These are phyloP conservation scores for Bellardia pandia DNA, from an alignment of 2,888 invertebrate genomes.

Conservation along the genomic window DNA sequence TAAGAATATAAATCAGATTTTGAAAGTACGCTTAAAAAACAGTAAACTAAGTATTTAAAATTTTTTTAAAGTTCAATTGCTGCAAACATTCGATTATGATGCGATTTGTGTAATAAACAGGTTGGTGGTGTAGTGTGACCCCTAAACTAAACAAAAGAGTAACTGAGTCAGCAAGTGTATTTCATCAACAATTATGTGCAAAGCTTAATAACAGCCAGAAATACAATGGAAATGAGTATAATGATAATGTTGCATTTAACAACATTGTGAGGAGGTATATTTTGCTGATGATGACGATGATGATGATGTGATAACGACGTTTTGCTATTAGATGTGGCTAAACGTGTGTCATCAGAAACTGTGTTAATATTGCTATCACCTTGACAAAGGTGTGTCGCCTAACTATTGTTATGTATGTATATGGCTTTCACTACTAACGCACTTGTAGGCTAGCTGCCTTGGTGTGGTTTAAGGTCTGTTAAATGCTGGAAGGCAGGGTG, in stretches of 20 bases:
- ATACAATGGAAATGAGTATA: slow-evolving; percentile 17
- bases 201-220: slow-evolving; percentile 19
- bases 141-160: too few relatives aligned
- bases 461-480: not conserved
- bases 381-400: slow-evolving; percentile 65
- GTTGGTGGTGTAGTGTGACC: not conserved
- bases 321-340: slow-evolving; percentile 43
- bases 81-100: slow-evolving; percentile 39
- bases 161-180: not conserved
- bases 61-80: slow-evolving; percentile 43
- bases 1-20: slow-evolving; percentile 1
- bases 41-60: not conserved
- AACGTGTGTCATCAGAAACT: slow-evolving; percentile 62
- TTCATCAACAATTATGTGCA: not conserved
- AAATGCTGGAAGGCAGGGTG: not conserved
- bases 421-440: slow-evolving; percentile 1
- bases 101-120: slow-evolving; percentile 36
- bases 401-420: slow-evolving; percentile 14
- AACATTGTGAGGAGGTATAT: not conserved
- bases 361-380: slow-evolving; percentile 58
- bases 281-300: slow-evolving; percentile 16
- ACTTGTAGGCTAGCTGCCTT: not conserved
- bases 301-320: slow-evolving; percentile 62
- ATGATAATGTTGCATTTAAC: not conserved
- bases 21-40: slow-evolving; percentile 5